These are phyloP conservation scores for Lasioglossum baleicum DNA, from an alignment of 1,140 invertebrate genomes.

Conservation along the genomic window DNA sequence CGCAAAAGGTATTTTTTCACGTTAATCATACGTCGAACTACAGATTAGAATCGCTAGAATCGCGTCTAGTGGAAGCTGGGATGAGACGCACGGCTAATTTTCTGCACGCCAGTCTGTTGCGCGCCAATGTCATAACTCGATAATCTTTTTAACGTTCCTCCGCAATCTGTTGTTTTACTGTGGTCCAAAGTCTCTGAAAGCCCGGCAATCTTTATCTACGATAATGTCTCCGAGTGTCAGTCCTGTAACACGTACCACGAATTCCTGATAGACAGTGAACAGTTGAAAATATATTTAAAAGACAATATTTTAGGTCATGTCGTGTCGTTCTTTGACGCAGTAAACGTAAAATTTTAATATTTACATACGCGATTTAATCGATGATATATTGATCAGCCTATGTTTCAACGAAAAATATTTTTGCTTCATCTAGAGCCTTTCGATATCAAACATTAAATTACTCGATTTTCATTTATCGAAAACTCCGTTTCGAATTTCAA, in stretches of 20 bases:
- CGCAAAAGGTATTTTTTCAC: constrained; percentile 32
- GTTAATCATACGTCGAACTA: background rate
- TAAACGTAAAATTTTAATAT: too few relatives aligned
- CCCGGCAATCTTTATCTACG: background rate
- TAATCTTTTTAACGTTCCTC: background rate
- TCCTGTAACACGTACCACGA: background rate
- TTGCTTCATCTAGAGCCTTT: too few relatives aligned
- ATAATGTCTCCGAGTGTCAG: background rate
- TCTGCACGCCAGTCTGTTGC: background rate
- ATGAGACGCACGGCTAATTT: background rate
- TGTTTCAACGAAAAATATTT: too few relatives aligned
- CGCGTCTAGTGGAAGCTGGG: background rate
- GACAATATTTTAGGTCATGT: too few relatives aligned
- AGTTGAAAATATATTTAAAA: too few relatives aligned
- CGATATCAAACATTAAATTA: too few relatives aligned
- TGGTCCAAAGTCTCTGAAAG: background rate
- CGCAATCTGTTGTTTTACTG: constrained; percentile 13
- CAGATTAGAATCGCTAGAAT: background rate
- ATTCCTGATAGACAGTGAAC: too few relatives aligned
- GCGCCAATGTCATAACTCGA: constrained; percentile 9
- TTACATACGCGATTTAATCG: too few relatives aligned
- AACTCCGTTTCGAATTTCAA: too few relatives aligned
- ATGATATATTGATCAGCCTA: too few relatives aligned
- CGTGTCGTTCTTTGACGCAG: too few relatives aligned
- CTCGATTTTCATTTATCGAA: too few relatives aligned